Evolutionary conservation across 2,888 invertebrate species (phyloP), one percentile per base, ranked within the genome.

Genomic region (Drosophila prolongata): DNA sequence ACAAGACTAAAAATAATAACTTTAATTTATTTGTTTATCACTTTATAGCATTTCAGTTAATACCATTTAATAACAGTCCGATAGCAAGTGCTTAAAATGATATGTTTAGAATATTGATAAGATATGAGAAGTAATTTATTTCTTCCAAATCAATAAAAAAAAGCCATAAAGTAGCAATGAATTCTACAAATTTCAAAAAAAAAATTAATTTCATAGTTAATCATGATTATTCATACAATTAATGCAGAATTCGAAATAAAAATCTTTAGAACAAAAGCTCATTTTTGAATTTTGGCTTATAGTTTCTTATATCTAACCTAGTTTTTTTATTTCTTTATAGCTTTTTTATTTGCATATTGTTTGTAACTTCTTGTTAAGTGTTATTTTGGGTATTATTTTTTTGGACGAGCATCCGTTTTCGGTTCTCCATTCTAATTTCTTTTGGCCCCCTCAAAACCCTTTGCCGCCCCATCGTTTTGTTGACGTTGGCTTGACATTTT

Each of bases 1-100:
- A 38, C 34, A 52, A 13, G 19, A 5, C 24, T 14, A 3, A 40
- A 54, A 42, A 9, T 16, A n/a, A 38, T 40, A 35, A 47, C 61
- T 34, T 42, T 60, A 62, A 62, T 62, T 62, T 62, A 49, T 62
- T 62, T 62, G 40, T 35, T 61, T 60, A 62, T 60, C 61, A 60
- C 61, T 62, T 62, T 62, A 60, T 62, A 47, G 47, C 40, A 60
- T 62, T 62, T 60, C 14, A 35, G 19, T 27, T 62, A 60, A 60
- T 62, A 35, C 47, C 62, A 47, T 35, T 40, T 60, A 62, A 62
- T 60, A 49, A n/a, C 40, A 38, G 60, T 6, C 46, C 16, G 61
- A 61, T 61, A 59, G 44, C 27, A 34, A 40, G 60, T 40, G 30
- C 46, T 47, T 16, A 10, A 5, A 19, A 13, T 43, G 44, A 50